Conservation (phyloP, 2,888 invertebrate genomes). For the Platypus cylindrus region DNA sequence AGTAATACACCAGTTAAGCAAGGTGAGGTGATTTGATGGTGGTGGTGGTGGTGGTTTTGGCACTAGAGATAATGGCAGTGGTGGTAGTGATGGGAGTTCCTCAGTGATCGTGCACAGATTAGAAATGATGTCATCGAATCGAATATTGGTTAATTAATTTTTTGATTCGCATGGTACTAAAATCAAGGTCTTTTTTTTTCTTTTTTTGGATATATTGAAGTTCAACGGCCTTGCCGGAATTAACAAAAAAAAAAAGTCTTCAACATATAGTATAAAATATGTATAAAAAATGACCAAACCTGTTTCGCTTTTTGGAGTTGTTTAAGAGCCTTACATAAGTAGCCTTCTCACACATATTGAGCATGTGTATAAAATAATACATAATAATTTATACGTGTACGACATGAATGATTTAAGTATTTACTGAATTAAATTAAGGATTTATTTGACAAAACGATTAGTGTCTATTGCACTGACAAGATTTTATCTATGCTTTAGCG, state of each 20-base stretch:
- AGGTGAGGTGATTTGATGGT: conserved; percentile 22
- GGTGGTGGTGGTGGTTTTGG: conserved; percentile 2
- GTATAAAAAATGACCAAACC: conserved; percentile 6
- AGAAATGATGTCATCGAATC: background rate
- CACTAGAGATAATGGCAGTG: background rate
- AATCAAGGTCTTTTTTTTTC: conserved; percentile 4
- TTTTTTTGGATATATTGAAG: conserved; percentile 8
- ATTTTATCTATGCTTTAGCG: no score
- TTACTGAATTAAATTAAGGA: no score
- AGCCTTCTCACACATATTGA: no score
- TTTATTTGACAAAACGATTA: no score
- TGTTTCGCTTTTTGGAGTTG: conserved; percentile 8
- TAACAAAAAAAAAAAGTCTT: conserved; percentile 7
- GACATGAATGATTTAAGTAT: no score
- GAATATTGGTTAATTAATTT: conserved; percentile 1
- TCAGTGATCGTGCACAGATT: conserved; percentile 3
- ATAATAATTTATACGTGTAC: no score
- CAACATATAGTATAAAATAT: no score
- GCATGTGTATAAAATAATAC: no score
- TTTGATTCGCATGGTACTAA: conserved; percentile 1
- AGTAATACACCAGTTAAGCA: conserved; percentile 29
- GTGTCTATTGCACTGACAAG: no score
- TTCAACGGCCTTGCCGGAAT: conserved; percentile 8
- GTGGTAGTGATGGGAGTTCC: conserved; percentile 4
- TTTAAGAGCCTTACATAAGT: conserved; percentile 8